A percentile compares a stretch with the other conserved stretches of the same genome.
Conservation (phyloP, 2,888 invertebrate species). For the Zaprionus lineosus region DNA sequence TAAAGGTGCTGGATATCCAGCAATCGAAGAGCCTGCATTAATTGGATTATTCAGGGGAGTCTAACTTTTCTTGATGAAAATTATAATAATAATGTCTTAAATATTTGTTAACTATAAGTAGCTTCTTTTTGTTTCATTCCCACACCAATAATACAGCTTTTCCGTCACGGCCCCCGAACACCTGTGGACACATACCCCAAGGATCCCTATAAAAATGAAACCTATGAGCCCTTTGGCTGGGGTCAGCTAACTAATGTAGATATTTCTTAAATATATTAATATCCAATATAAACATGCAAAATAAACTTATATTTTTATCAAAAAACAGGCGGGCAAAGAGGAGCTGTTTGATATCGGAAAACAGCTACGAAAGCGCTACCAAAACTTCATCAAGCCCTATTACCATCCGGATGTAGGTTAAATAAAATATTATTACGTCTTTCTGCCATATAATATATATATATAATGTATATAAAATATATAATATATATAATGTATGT, state of each 20-base stretch:
- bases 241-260: slow-evolving; percentile 90
- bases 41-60: too few species aligned
- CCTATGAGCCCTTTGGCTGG: slow-evolving; percentile 89
- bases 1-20: too few species aligned
- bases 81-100: neutral
- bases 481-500: slow-evolving; percentile 1
- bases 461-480: neutral
- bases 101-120: neutral
- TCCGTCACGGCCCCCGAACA: slow-evolving; percentile 90
- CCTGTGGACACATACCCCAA: slow-evolving; percentile 89
- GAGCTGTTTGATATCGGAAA: slow-evolving; percentile 86
- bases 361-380: slow-evolving; percentile 86
- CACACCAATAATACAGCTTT: too few species aligned
- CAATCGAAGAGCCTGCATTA: too few species aligned
- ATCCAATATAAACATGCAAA: neutral
- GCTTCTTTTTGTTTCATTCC: neutral
- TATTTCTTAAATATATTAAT: neutral
- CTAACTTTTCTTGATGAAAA: too few species aligned
- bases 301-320: neutral
- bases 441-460: neutral
- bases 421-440: neutral
- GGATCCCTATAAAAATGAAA: slow-evolving; percentile 87
- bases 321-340: slow-evolving; percentile 85
- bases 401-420: slow-evolving; percentile 84
- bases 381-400: slow-evolving; percentile 84